Evolutionary conservation across 2,113 vertebrate species (phyloP).

Genomic region (Telmatochromis brichardi): DNA sequence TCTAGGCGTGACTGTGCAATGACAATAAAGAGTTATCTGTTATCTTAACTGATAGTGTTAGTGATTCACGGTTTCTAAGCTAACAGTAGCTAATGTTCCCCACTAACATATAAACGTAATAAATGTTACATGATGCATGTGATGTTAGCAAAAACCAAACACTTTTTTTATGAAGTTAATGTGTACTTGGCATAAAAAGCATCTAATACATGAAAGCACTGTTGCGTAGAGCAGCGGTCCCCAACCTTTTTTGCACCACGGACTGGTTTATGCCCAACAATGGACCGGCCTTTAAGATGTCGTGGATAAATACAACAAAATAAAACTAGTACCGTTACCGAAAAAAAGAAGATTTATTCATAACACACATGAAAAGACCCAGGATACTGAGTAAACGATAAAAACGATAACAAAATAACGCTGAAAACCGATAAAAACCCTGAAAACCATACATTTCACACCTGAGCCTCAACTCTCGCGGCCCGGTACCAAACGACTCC

Average conservation of each 20-base stretch:
- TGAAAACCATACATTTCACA: rapidly evolving
- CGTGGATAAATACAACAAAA: too few relatives aligned
- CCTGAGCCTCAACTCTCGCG: too few relatives aligned
- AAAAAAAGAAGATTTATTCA: too few relatives aligned
- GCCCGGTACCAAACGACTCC: too few relatives aligned
- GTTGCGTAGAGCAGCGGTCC: rapidly evolving
- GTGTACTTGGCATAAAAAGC: neutral
- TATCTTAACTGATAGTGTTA: neutral
- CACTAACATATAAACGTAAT: rapidly evolving
- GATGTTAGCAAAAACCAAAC: neutral
- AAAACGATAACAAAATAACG: too few relatives aligned
- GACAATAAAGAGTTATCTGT: neutral
- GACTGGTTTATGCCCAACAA: rapidly evolving
- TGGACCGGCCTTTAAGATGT: too few relatives aligned
- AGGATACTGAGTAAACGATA: rapidly evolving
- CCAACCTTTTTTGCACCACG: too few relatives aligned
- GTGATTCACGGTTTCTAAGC: neutral
- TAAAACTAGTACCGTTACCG: too few relatives aligned
- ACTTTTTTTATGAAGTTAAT: neutral
- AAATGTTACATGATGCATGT: neutral
- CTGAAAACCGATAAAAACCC: too few relatives aligned
- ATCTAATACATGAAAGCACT: neutral
- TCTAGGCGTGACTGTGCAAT: neutral
- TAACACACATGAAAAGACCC: too few relatives aligned
- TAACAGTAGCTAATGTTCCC: neutral